Conservation (phyloP, 2,888 invertebrate species). For the Anoncus sp. region DNA sequence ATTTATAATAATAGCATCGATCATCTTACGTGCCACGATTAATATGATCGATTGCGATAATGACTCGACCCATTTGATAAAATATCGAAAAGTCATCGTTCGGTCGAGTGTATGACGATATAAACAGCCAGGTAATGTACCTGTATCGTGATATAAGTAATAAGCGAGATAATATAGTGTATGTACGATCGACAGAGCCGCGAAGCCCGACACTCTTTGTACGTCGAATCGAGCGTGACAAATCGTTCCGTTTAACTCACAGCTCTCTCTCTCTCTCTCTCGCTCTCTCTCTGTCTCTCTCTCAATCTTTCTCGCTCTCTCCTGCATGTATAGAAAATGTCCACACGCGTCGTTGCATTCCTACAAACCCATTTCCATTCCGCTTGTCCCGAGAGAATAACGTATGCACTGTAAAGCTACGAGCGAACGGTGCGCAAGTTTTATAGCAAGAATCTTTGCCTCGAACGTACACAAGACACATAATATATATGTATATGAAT, state of each 20-base stretch:
- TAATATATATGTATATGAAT: neutral
- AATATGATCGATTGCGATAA: slow-evolving; percentile 41
- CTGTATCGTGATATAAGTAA: slow-evolving; percentile 40
- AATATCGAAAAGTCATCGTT: slow-evolving; percentile 52
- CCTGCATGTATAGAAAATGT: slow-evolving; percentile 18
- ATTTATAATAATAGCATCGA: slow-evolving; percentile 34
- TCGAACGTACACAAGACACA: neutral
- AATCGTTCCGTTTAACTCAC: slow-evolving; percentile 64
- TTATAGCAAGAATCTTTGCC: slow-evolving; percentile 48
- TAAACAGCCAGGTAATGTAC: slow-evolving; percentile 23
- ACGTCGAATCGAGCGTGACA: slow-evolving; percentile 62
- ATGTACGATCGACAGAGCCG: slow-evolving; percentile 51
- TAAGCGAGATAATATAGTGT: slow-evolving; percentile 32
- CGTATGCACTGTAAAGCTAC: slow-evolving; percentile 44
- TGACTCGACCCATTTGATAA: slow-evolving; percentile 46
- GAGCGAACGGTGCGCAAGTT: slow-evolving; percentile 33
- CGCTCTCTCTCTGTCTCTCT: slow-evolving; percentile 14
- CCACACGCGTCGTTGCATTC: slow-evolving; percentile 41
- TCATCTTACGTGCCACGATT: slow-evolving; percentile 15
- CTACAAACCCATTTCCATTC: slow-evolving; percentile 47
- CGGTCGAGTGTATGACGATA: slow-evolving; percentile 52
- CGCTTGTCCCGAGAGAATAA: slow-evolving; percentile 38
- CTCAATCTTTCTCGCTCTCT: neutral
- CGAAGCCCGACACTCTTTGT: slow-evolving; percentile 52
- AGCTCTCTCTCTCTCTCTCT: slow-evolving; percentile 4